Percentiles rank a stretch among this genome's conserved stretches.
Evolutionary conservation across 2,888 invertebrate genomes (phyloP).

Genomic region (Drosophila fulvimacula): DNA sequence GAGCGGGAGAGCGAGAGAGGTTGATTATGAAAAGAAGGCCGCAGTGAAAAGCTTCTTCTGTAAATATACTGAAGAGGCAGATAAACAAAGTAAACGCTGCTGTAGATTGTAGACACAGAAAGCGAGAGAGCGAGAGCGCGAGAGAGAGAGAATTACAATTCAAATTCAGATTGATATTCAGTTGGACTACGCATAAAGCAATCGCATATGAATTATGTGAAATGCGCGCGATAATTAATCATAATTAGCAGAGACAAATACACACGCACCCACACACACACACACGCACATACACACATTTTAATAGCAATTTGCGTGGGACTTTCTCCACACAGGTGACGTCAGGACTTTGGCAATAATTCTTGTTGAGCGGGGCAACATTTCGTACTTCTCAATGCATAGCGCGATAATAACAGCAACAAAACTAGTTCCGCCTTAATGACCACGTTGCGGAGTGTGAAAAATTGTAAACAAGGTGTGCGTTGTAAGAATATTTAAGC

Average conservation of each 20-base stretch:
- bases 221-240: slow-evolving; percentile 65
- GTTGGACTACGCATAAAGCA: slow-evolving; percentile 37
- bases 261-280: not conserved
- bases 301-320: not conserved
- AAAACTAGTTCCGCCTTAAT: slow-evolving; percentile 53
- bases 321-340: slow-evolving; percentile 36
- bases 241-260: slow-evolving; percentile 41
- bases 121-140: not conserved
- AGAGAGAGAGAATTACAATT: slow-evolving; percentile 9
- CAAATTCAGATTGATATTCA: slow-evolving; percentile 15
- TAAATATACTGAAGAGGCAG: slow-evolving; percentile 49
- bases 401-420: not conserved
- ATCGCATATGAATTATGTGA: slow-evolving; percentile 51
- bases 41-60: slow-evolving; percentile 48
- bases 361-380: slow-evolving; percentile 18
- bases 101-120: slow-evolving; percentile 24
- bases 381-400: slow-evolving; percentile 8
- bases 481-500: slow-evolving; percentile 48
- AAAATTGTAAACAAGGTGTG: slow-evolving; percentile 46
- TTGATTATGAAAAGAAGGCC: slow-evolving; percentile 6
- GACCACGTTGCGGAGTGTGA: slow-evolving; percentile 55
- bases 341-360: slow-evolving; percentile 32
- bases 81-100: slow-evolving; percentile 67
- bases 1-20: not conserved
- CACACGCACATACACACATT: not conserved